phyloP scores from a whole-genome alignment of 2,888 invertebrate species.

The Athrips mouffetella region DNA sequence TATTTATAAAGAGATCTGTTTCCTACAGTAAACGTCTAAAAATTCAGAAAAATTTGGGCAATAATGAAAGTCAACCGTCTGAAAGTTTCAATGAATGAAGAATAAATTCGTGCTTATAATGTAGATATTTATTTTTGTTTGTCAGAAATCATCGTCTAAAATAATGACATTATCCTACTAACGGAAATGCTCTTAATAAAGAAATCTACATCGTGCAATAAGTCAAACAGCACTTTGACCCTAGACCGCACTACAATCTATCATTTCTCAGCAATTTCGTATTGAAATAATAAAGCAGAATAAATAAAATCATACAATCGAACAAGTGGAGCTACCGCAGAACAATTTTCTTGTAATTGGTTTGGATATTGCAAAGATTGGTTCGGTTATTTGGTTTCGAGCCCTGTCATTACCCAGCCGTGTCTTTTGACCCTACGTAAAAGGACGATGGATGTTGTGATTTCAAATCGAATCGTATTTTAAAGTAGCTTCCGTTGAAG shows the following conservation, averaged over 20 bases:
- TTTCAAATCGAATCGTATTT: conserved; percentile 12
- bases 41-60: too few relatives aligned
- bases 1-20: too few relatives aligned
- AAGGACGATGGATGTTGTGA: conserved; percentile 28
- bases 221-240: background rate
- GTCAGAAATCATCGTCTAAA: too few relatives aligned
- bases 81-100: too few relatives aligned
- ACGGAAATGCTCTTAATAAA: background rate
- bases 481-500: background rate
- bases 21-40: too few relatives aligned
- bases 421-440: conserved; percentile 65
- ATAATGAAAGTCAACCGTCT: too few relatives aligned
- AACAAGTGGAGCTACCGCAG: conserved; percentile 14
- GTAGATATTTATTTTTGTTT: too few relatives aligned
- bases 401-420: conserved; percentile 65
- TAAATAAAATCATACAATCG: background rate
- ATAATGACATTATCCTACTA: background rate
- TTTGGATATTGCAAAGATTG: conserved; percentile 33
- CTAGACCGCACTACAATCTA: background rate
- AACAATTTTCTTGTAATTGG: conserved; percentile 27
- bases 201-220: background rate
- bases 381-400: conserved; percentile 47
- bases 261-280: background rate
- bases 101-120: too few relatives aligned
- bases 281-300: background rate